A percentile compares a stretch with the other conserved stretches of the same genome.
Evolutionary conservation across 1,140 invertebrate genomes (phyloP).

Genomic region (Nylanderia fulva): DNA sequence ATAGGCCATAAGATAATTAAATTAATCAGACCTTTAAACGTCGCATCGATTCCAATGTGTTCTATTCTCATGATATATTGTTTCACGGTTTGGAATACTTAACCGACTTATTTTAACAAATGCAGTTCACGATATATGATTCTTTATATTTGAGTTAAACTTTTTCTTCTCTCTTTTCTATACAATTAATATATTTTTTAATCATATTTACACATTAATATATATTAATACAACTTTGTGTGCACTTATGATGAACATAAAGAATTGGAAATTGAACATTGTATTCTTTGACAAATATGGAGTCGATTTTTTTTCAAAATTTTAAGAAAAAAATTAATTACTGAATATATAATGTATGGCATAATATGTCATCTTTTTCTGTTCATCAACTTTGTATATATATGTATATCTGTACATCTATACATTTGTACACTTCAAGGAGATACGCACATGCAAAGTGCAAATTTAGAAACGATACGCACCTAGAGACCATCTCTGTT

Average conservation of each 20-base stretch:
- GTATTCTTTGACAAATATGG: not conserved
- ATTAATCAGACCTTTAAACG: conserved; percentile 40
- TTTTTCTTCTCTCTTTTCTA: conserved; percentile 19
- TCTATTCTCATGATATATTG: conserved; percentile 22
- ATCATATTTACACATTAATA: conserved; percentile 40
- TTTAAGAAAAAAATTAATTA: not conserved
- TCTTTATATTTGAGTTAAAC: conserved; percentile 37
- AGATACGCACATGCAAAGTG: conserved; percentile 8
- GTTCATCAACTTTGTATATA: conserved; percentile 1
- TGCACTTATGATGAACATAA: conserved; percentile 6
- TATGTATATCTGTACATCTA: conserved; percentile 11
- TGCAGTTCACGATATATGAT: conserved; percentile 44
- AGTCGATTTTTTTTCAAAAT: not conserved
- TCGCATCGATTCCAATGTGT: conserved; percentile 12
- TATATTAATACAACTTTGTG: conserved; percentile 36
- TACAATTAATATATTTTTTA: conserved; percentile 31
- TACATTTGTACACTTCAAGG: not conserved
- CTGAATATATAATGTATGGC: not conserved
- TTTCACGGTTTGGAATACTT: conserved; percentile 44
- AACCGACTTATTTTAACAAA: conserved; percentile 50
- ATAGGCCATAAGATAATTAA: conserved; percentile 49
- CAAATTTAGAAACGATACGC: not conserved
- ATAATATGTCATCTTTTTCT: conserved; percentile 7
- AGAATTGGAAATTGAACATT: conserved; percentile 34
- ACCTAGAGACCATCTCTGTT: not conserved